Conservation (phyloP, 37 sponge, comb jelly and placozoan species). For the Axinella damicornis region DNA sequence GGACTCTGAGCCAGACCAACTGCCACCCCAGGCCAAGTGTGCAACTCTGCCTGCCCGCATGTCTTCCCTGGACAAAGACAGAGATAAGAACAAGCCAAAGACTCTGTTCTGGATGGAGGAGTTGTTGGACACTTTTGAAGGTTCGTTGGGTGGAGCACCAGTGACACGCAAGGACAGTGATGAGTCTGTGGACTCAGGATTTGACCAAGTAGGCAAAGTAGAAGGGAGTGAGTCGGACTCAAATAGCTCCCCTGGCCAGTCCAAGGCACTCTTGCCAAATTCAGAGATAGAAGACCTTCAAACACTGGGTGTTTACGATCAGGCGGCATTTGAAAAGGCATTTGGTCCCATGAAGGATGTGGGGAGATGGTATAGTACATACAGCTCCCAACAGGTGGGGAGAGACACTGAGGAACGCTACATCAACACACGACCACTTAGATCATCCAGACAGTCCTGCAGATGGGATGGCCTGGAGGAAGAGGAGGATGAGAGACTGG, state of each 20-base stretch:
- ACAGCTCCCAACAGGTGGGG: background rate
- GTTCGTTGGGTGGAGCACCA: slow-evolving; percentile 2
- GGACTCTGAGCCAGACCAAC: background rate
- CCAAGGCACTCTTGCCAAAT: background rate
- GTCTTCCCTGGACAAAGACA: background rate
- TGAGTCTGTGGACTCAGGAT: slow-evolving; percentile 56
- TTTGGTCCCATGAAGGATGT: slow-evolving; percentile 93
- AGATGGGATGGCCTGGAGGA: background rate
- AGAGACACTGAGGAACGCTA: slow-evolving; percentile 19
- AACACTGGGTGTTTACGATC: slow-evolving; percentile 43
- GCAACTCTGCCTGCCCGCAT: slow-evolving; percentile 54
- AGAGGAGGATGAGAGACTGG: slow-evolving; percentile 62
- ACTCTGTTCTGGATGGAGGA: slow-evolving; percentile 59
- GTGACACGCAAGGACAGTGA: slow-evolving; percentile 49
- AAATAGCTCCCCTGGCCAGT: slow-evolving; percentile 6
- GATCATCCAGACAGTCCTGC: background rate
- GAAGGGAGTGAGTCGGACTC: background rate
- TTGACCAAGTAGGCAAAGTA: background rate
- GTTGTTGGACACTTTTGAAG: slow-evolving; percentile 30
- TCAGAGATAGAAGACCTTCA: slow-evolving; percentile 1
- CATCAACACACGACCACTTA: slow-evolving; percentile 8
- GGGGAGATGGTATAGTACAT: slow-evolving; percentile 64
- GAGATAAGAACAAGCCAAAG: slow-evolving; percentile 9
- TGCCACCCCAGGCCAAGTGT: slow-evolving; percentile 27
- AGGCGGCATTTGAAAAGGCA: slow-evolving; percentile 66